phyloP scores from a whole-genome alignment of 2,113 vertebrate species.

The Ciconia boyciana region DNA sequence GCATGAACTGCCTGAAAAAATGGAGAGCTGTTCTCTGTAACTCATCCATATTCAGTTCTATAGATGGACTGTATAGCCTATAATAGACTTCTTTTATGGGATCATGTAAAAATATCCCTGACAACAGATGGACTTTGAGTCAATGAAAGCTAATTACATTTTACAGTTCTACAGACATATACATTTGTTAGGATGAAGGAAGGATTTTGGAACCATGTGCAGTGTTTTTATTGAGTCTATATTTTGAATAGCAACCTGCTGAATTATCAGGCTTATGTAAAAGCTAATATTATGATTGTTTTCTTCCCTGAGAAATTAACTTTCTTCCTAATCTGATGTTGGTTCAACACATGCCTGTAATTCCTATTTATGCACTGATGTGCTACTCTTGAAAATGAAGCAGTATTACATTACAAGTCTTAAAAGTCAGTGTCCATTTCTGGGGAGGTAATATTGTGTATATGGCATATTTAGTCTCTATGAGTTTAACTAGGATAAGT shows the following conservation, averaged over 20 bases:
- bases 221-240: background rate
- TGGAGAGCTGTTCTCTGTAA: background rate
- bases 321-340: background rate
- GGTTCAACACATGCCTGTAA: background rate
- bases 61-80: background rate
- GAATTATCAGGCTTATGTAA: background rate
- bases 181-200: background rate
- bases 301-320: background rate
- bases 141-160: background rate
- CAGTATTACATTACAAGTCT: background rate
- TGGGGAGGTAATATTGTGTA: background rate
- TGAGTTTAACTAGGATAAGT: background rate
- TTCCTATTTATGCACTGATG: background rate
- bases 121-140: background rate
- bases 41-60: background rate
- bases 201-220: background rate
- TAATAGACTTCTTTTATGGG: background rate
- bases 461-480: background rate
- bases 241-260: background rate
- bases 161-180: background rate
- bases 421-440: background rate
- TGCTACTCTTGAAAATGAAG: background rate
- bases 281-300: background rate
- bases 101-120: slow-evolving; percentile 25
- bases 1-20: background rate